These are phyloP conservation scores for Sarcophaga caerulescens DNA, from an alignment of 2,888 invertebrate genomes.

Conservation along the genomic window DNA sequence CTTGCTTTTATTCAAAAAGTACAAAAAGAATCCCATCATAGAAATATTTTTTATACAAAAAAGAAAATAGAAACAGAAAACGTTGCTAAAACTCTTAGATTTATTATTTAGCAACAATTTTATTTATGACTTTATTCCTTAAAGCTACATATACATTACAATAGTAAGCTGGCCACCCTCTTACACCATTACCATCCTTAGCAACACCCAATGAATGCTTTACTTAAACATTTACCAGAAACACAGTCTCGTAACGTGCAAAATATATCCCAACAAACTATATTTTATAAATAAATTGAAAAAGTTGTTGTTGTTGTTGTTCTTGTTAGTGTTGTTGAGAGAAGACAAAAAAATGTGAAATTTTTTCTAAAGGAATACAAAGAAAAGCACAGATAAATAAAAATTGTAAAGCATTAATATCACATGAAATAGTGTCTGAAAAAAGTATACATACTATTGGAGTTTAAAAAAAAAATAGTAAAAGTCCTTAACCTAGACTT, in stretches of 20 bases:
- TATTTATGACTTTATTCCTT: conserved; percentile 68
- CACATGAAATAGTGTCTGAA: conserved; percentile 44
- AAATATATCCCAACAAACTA: conserved; percentile 19
- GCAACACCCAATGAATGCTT: conserved; percentile 16
- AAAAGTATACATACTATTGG: conserved; percentile 33
- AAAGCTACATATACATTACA: conserved; percentile 55
- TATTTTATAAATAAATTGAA: conserved; percentile 56
- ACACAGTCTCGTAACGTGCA: background rate
- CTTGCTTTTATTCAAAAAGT: background rate
- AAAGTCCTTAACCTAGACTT: too few relatives aligned
- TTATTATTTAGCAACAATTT: conserved; percentile 68
- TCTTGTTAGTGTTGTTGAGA: too few relatives aligned
- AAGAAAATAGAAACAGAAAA: conserved; percentile 7
- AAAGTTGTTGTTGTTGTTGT: conserved; percentile 25
- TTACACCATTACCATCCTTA: background rate
- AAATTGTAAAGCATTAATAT: conserved; percentile 62
- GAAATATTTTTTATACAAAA: background rate
- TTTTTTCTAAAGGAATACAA: background rate
- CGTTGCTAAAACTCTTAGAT: conserved; percentile 46
- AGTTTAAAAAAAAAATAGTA: too few relatives aligned
- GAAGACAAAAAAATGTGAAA: too few relatives aligned
- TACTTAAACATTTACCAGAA: background rate
- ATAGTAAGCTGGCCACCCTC: background rate
- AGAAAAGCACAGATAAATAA: conserved; percentile 45
- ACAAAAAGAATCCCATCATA: background rate